These are phyloP conservation scores for Atractosteus spatula DNA, from an alignment of 2,113 vertebrate species.

Conservation along the genomic window DNA sequence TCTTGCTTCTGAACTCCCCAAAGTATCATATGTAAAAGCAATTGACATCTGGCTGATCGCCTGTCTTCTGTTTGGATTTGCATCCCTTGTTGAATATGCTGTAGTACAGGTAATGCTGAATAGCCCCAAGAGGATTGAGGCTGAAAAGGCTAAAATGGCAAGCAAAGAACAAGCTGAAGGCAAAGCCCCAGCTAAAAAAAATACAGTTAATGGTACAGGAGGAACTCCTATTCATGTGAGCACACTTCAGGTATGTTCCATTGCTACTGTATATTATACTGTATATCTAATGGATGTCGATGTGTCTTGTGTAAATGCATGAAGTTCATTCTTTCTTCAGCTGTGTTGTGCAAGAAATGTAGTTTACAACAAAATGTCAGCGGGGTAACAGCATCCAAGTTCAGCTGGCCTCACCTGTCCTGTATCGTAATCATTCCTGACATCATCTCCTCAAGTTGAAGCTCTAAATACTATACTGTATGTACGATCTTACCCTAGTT, in stretches of 20 bases:
- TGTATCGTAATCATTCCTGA: too few relatives aligned
- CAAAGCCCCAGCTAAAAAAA: conserved; percentile 78
- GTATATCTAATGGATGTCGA: background rate
- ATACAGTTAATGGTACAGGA: conserved; percentile 86
- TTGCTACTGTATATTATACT: background rate
- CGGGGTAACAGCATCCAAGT: too few relatives aligned
- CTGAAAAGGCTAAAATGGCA: conserved; percentile 89
- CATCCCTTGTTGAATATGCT: conserved; percentile 94
- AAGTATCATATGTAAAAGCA: conserved; percentile 97
- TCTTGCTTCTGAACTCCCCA: conserved; percentile 91
- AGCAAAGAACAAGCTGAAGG: conserved; percentile 81
- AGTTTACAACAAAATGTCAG: too few relatives aligned
- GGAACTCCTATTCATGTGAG: conserved; percentile 91
- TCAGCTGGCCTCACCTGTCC: too few relatives aligned
- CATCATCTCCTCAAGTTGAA: too few relatives aligned
- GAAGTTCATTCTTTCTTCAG: too few relatives aligned
- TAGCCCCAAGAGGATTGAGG: conserved; percentile 91
- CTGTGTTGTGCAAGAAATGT: too few relatives aligned
- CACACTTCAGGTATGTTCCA: conserved; percentile 85
- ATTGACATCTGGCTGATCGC: conserved; percentile 97
- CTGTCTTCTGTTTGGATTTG: conserved; percentile 97
- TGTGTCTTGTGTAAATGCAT: background rate
- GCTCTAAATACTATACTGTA: too few relatives aligned
- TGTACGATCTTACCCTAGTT: too few relatives aligned
- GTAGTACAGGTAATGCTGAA: conserved; percentile 97